Evolutionary conservation across 2,797 vertebrate genomes (phyloP).

Genomic region (Danio tinwini): DNA sequence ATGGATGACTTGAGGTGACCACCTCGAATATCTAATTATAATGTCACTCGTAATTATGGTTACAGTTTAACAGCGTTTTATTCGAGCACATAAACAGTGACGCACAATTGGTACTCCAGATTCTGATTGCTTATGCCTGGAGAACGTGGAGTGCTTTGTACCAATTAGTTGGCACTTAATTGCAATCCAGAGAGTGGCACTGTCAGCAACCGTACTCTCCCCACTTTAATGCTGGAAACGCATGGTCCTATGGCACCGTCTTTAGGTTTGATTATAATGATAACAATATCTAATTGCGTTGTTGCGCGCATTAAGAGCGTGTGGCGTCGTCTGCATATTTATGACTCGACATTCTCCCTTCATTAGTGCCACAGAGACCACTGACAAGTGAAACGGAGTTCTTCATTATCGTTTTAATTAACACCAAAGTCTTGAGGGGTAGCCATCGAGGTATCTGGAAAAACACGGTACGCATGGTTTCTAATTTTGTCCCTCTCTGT

Average conservation of each 20-base stretch:
- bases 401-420: conserved; percentile 58
- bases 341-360: conserved; percentile 38
- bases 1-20: conserved; percentile 35
- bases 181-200: conserved; percentile 15
- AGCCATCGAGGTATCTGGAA: conserved; percentile 46
- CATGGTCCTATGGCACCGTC: conserved; percentile 16
- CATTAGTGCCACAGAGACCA: conserved; percentile 51
- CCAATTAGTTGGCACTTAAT: conserved; percentile 43
- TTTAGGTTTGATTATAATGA: conserved; percentile 44
- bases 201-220: conserved; percentile 9
- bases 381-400: conserved; percentile 48
- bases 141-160: conserved; percentile 13
- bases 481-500: conserved; percentile 49
- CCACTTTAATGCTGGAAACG: not conserved
- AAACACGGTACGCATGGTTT: conserved; percentile 40
- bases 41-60: conserved; percentile 35
- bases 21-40: conserved; percentile 35
- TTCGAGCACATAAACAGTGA: conserved; percentile 26
- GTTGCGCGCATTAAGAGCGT: conserved; percentile 36
- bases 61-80: conserved; percentile 16
- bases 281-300: conserved; percentile 38
- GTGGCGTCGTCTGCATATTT: conserved; percentile 20
- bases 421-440: conserved; percentile 53
- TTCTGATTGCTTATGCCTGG: conserved; percentile 40
- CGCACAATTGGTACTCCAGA: conserved; percentile 23